Evolutionary conservation across 2,113 vertebrate species (phyloP), one percentile per base, ranked within the genome.

Genomic region (Meriones unguiculatus): DNA sequence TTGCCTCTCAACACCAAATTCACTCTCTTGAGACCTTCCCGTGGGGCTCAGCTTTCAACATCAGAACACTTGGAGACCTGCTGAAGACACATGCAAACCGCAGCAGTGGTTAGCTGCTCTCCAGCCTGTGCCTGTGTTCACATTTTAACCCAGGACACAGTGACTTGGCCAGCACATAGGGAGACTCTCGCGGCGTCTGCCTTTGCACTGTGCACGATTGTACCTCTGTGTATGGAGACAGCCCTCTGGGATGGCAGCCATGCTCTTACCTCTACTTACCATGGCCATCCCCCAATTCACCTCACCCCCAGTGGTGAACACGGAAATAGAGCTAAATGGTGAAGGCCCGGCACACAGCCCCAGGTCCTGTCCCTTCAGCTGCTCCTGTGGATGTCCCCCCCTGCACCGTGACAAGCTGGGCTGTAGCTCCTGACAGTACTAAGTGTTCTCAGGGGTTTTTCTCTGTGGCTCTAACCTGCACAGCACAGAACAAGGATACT

Each of bases 321-420:
- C 2, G 41, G 72, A 52, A 3, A 0, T 2, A 41, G 15, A 7
- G 28, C n/a, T 52, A 5, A 52, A 20, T 0, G 1, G 35, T 30
- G 35, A 70, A 22, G 5, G n/a, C 8, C 77, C 46, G 65, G 11
- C 25, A 4, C 65, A 54, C 72, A 69, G 17, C 28, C 57, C 17
- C 72, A 13, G 1, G 65, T 76, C n/a, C 65, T 50, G 64, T 25
- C 28, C 38, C 90, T 91, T 65, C 57, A 93, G 46, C 35, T 67
- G 46, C 59, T 65, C 59, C 67, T 5, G 17, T 0, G 10, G 25
- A 24, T 10, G 46, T 5, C 46, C 46, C 5, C n/a, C 32, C 4
- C 0, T 32, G 50, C 30, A 41, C 81, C 20, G 20, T 2, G 54
- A 85, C n/a, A 69, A 90, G 65, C 17, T 8, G 73, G 57, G 1